phyloP scores from a whole-genome alignment of 2,888 invertebrate species.

The Urechis unicinctus region DNA sequence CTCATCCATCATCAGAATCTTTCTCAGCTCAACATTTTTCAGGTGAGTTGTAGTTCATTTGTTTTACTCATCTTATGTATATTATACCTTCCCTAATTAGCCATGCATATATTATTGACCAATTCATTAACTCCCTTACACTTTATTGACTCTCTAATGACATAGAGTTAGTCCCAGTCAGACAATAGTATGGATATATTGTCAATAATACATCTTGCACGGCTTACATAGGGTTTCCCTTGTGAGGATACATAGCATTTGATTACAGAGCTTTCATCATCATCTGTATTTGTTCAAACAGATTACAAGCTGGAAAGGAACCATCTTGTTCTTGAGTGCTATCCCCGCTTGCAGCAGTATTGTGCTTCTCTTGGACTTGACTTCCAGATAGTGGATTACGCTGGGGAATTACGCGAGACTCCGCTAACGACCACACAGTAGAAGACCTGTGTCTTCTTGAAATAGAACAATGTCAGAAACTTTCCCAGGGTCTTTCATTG shows the following conservation, averaged over 20 bases:
- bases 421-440: slow-evolving; percentile 39
- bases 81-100: neutral
- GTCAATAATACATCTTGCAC: no score
- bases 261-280: no score
- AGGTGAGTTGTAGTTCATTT: slow-evolving; percentile 24
- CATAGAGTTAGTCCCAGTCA: no score
- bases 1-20: slow-evolving; percentile 34
- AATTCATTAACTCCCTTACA: no score
- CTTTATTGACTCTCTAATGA: no score
- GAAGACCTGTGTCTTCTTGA: slow-evolving; percentile 39
- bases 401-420: slow-evolving; percentile 44
- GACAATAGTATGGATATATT: no score
- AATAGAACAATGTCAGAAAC: slow-evolving; percentile 36
- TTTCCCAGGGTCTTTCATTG: slow-evolving; percentile 43
- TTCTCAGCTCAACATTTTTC: slow-evolving; percentile 44
- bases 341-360: slow-evolving; percentile 4
- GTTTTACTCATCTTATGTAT: neutral
- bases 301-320: slow-evolving; percentile 3
- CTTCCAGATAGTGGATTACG: slow-evolving; percentile 42
- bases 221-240: no score
- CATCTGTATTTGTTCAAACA: neutral
- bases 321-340: neutral
- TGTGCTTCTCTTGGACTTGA: slow-evolving; percentile 12
- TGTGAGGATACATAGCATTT: no score
- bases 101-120: no score